Base-by-base conservation (phyloP, 2,888 invertebrate genomes). In the Byasa hedistus region DNA sequence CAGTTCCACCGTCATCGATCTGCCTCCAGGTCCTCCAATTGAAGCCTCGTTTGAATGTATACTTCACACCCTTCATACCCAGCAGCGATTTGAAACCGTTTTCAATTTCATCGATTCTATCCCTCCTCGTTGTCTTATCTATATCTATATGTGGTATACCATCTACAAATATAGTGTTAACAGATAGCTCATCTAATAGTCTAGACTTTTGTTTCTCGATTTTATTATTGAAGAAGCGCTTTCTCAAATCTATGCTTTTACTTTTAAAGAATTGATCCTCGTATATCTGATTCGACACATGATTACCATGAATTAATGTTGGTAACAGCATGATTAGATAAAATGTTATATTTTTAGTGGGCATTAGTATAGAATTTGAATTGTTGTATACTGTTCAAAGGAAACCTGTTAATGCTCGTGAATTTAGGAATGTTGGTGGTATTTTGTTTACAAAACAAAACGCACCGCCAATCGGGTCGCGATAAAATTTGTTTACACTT, bases 1-100 rank as follows among this genome's bases (percentile, higher is more conserved):
- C 68, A 2, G 66, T 72, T 39, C 71, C 77, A 12, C 73, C 69
- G 39, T 72, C 71, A 19, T 68, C 64, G 1, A 86, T 75, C 67
- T 76, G 73, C 22, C 87, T 71, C 87, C 86, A 88, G 0, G 89
- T 87, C 2, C 88, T 70, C 89, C 89, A 89, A 65, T 74, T 72
- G 1, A 74, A 69, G 66, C 80, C 85, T 61, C 88, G 80, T 73
- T 83, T 86, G 55, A 77, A 87, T 17, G 74, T 73, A 69, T 83
- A 86, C 44, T 77, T 83, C 0, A 82, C 70, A 0, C 81, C 84
- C 1, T 76, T 70, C 85, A 87, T 86, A 0, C 73, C 70, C 0
- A 88, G 55, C 4, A 84, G 54, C 0, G 76, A 71, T 58, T 72
- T 76, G 44, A 83, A 85, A 32, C 79, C 81, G 0, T 69, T 69